phyloP scores from a whole-genome alignment of 2,113 vertebrate species.

The Tragelaphus strepsiceros region DNA sequence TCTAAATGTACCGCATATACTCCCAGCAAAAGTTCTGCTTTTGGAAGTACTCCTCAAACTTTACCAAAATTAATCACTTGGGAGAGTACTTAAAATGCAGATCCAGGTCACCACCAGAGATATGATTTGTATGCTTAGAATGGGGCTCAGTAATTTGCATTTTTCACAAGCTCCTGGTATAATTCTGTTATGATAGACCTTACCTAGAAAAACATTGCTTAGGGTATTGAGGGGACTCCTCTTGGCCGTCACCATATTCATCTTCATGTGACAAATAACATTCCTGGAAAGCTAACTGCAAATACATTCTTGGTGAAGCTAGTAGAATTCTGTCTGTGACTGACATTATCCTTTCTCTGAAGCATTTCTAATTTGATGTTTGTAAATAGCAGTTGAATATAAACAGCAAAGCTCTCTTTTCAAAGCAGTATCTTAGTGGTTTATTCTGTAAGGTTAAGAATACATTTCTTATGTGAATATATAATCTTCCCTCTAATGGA shows the following conservation, averaged over 20 bases:
- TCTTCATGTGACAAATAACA: not conserved
- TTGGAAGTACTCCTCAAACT: not conserved
- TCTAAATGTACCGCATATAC: rapidly evolving
- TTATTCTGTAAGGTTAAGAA: not conserved
- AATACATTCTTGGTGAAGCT: not conserved
- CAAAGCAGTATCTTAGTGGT: not conserved
- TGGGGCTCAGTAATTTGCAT: not conserved
- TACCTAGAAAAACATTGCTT: not conserved
- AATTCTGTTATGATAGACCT: not conserved
- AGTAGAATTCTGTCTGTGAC: not conserved
- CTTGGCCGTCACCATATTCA: not conserved
- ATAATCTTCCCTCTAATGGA: not conserved
- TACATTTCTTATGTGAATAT: not conserved
- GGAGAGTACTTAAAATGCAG: not conserved
- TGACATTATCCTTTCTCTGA: not conserved
- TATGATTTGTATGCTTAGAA: not conserved
- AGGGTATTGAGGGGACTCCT: not conserved
- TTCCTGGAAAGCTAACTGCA: not conserved
- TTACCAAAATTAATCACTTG: not conserved
- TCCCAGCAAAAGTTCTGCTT: not conserved
- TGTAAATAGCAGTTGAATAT: not conserved
- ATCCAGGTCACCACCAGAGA: not conserved
- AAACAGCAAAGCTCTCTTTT: not conserved
- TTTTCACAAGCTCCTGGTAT: not conserved
- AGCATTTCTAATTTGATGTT: not conserved